These are phyloP conservation scores for Parnassius glacialis DNA, from an alignment of 2,888 invertebrate genomes.

Conservation along the genomic window DNA sequence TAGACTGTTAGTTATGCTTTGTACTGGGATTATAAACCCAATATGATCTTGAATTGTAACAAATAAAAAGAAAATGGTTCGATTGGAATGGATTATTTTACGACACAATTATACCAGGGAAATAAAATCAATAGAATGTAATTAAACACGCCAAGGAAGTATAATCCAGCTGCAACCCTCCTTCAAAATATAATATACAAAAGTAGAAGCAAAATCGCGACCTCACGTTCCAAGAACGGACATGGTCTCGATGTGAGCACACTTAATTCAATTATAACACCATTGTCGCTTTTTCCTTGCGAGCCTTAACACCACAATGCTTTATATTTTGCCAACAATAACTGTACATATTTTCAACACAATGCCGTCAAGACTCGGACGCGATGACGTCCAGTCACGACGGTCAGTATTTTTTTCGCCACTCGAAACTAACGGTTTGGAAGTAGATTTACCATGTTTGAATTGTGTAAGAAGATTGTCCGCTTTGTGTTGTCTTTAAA, in stretches of 20 bases:
- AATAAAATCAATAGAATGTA: slow-evolving; percentile 13
- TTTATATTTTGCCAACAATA: slow-evolving; percentile 76
- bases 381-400: slow-evolving; percentile 42
- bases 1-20: no score
- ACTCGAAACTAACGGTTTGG: slow-evolving; percentile 60
- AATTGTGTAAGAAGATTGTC: slow-evolving; percentile 8
- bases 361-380: slow-evolving; percentile 41
- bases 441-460: slow-evolving; percentile 26
- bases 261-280: slow-evolving; percentile 72
- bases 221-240: slow-evolving; percentile 43
- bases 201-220: not conserved
- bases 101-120: not conserved
- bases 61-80: no score
- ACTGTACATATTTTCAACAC: slow-evolving; percentile 57
- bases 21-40: no score
- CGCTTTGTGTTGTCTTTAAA: not conserved
- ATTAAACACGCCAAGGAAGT: slow-evolving; percentile 6
- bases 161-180: slow-evolving; percentile 10
- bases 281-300: slow-evolving; percentile 66
- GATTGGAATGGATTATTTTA: not conserved
- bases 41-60: no score
- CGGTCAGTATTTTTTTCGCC: slow-evolving; percentile 50
- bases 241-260: slow-evolving; percentile 40
- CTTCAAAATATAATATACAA: not conserved
- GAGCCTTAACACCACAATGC: slow-evolving; percentile 50